These are phyloP conservation scores for Acronicta leporina DNA, from an alignment of 2,888 invertebrate species.

Conservation along the genomic window DNA sequence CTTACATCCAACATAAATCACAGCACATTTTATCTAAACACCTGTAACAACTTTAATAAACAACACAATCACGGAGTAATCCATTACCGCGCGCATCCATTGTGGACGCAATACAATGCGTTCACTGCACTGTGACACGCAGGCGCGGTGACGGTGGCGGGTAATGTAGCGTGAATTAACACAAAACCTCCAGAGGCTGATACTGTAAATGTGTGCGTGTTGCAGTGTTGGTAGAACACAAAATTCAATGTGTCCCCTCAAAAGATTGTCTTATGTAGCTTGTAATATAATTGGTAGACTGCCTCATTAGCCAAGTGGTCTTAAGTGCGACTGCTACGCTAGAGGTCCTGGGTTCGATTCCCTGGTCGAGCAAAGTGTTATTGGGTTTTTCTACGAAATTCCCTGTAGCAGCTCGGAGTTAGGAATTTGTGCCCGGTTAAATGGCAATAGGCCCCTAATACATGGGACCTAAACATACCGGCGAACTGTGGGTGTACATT, in stretches of 20 bases:
- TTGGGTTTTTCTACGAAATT: no score
- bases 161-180: constrained; percentile 65
- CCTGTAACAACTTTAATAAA: constrained; percentile 46
- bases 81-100: constrained; percentile 59
- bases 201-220: constrained; percentile 26
- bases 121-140: constrained; percentile 62
- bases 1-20: neutral
- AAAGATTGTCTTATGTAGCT: no score
- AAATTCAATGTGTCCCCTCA: neutral
- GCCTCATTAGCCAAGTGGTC: no score
- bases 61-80: constrained; percentile 59
- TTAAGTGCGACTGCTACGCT: no score
- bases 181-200: constrained; percentile 44
- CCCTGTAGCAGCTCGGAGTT: no score
- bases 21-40: constrained; percentile 15
- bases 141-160: constrained; percentile 42
- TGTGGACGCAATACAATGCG: constrained; percentile 64
- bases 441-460: no score
- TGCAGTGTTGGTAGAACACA: neutral
- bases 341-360: no score
- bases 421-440: no score
- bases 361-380: no score
- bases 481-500: no score
- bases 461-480: no score
- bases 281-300: no score